Conservation (phyloP, 1,140 invertebrate genomes). For the Brevipalpus yothersi region DNA sequence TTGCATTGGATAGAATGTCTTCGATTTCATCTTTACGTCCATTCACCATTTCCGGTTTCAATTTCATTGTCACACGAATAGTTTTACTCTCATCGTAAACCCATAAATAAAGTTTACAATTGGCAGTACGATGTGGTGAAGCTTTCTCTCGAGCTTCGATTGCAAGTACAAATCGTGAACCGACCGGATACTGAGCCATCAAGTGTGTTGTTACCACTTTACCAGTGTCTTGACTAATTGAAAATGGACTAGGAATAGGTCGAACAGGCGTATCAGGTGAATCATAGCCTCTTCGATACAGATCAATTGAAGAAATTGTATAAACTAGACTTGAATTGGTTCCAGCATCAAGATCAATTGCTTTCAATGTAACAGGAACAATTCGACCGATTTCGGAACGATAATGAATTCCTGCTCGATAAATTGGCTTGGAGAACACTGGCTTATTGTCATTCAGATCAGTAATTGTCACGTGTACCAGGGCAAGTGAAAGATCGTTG, state of each 20-base stretch:
- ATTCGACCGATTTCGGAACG: constrained; percentile 50
- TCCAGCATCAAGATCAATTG: constrained; percentile 59
- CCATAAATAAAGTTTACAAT: not conserved
- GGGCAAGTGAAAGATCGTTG: constrained; percentile 34
- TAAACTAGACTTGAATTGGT: constrained; percentile 59
- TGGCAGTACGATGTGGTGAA: not conserved
- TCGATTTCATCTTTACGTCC: not conserved
- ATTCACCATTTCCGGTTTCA: not conserved
- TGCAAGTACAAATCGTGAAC: not conserved
- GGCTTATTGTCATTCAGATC: constrained; percentile 96
- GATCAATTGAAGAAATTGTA: constrained; percentile 9
- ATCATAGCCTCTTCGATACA: not conserved
- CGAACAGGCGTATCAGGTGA: constrained; percentile 15
- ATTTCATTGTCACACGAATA: not conserved
- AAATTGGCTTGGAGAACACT: constrained; percentile 67
- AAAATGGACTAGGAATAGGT: constrained; percentile 26
- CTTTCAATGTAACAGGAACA: constrained; percentile 40
- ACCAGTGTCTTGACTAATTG: constrained; percentile 47
- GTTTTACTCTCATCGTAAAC: not conserved
- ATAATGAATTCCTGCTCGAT: constrained; percentile 63
- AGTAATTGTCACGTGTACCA: constrained; percentile 49
- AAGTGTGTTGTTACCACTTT: constrained; percentile 45
- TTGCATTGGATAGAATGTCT: not conserved
- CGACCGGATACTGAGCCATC: constrained; percentile 2
- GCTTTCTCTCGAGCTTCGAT: not conserved